Evolutionary conservation across 1,140 invertebrate species (phyloP), one percentile per base, ranked within the genome.

Genomic region (Grapholita molesta): DNA sequence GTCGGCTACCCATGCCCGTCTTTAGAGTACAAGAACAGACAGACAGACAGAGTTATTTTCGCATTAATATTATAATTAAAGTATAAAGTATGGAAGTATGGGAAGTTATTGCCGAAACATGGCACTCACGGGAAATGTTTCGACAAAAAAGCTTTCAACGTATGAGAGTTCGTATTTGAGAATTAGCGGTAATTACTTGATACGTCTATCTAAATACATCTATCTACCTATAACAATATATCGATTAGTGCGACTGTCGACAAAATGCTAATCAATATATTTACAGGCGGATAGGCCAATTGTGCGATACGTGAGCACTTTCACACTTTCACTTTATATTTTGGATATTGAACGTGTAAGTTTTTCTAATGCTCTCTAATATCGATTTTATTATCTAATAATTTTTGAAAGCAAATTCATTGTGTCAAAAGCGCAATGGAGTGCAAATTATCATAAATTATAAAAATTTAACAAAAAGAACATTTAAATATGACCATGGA

Each of bases 291-390:
- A 61, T 61, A 30, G 55, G 15, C 6, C 25, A 12, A 61, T 61
- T 61, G 55, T 61, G n/a, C 25, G 23, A 53, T 23, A 28, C 38
- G 25, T 15, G 38, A 52, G 11, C 18, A 67, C 70, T 71, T 71
- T 68, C 55, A 21, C 55, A 33, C 70, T 71, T 71, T 71, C 70
- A 35, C 70, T 30, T 33, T 55, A 24, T 30, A 52, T 71, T 70
- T 64, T 61, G 24, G 55, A 30, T 55, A 28, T 61, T 32, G n/a
- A 61, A 0, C 55, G 55, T 61, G 55, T 61, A 25, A 61, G 21
- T 30, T 28, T 61, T 61, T 15, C 25, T 28, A 61, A 61, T 61
- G 55, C n/a, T 25, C 3, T 6, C 28, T 30, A 61, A 61, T 61
- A 28, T 61, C 30, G 1, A 15, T 15, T 38, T n/a, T 11, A 11